Percentiles rank a stretch among this genome's conserved stretches.
Evolutionary conservation across 1,140 invertebrate genomes (phyloP).

Genomic region (Drosophila dunni): DNA sequence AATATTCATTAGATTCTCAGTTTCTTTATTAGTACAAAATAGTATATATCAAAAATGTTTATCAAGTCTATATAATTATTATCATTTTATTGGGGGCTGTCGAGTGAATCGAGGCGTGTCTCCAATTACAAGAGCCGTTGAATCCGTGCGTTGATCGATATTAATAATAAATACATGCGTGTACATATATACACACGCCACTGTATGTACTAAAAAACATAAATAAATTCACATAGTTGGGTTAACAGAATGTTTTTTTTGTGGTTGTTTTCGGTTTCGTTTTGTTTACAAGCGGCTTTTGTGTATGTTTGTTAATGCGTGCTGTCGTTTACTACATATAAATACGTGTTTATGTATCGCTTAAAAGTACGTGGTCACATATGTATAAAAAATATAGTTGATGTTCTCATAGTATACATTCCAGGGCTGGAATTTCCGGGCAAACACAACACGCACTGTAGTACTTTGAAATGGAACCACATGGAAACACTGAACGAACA

Average conservation of each 20-base stretch:
- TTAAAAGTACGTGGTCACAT: constrained; percentile 79
- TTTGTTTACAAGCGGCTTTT: constrained; percentile 43
- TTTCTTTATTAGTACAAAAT: constrained; percentile 81
- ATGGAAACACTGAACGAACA: constrained; percentile 68
- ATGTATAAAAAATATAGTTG: constrained; percentile 76
- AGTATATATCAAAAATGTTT: constrained; percentile 78
- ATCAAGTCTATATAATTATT: constrained; percentile 82
- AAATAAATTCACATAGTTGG: constrained; percentile 55
- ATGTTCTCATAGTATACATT: constrained; percentile 26
- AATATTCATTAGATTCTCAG: constrained; percentile 63
- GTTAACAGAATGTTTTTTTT: constrained; percentile 53
- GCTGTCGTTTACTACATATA: constrained; percentile 64
- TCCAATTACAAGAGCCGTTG: constrained; percentile 28
- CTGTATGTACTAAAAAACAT: constrained; percentile 51
- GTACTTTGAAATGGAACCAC: constrained; percentile 52
- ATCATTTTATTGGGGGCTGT: constrained; percentile 73
- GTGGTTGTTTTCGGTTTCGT: too few species aligned
- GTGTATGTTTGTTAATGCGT: constrained; percentile 57
- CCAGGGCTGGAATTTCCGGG: not conserved
- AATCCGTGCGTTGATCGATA: constrained; percentile 58
- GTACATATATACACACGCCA: not conserved
- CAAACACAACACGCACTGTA: constrained; percentile 48
- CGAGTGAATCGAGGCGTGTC: constrained; percentile 46
- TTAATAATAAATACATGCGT: constrained; percentile 53
- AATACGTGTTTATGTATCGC: constrained; percentile 67